Base-by-base conservation (phyloP, 2,797 vertebrate species). In the Galaxias olidus region DNA sequence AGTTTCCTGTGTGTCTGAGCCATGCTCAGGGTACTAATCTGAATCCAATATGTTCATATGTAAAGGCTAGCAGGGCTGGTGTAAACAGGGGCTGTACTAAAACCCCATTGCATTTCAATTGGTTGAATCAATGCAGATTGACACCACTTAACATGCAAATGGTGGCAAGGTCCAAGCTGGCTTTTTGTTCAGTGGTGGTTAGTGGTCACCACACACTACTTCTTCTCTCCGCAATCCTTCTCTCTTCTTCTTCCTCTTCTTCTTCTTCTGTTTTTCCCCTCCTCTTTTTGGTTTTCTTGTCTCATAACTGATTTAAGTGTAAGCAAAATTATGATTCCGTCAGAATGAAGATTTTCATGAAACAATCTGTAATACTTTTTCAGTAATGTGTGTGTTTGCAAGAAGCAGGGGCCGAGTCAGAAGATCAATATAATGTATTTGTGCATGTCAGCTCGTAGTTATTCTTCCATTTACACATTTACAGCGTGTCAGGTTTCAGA, bases 131-230 rank as follows among this genome's bases (percentile, higher is more conserved):
- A 92, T 96, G 94, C 81, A 77, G 93, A 96, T 95, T 95, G 95
- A 95, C 94, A 93, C 86, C 92, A 95, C 92, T 96, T 96, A 95
- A 95, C 92, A 96, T 96, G 94, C 94, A 96, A 95, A 96, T 95
- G 88, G 86, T 67, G 84, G 84, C 75, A 84, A 80, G 92, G 91
- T 89, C 90, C 90, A 82, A 84, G 75, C 74, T 86, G 77, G 85
- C 86, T 89, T 86, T 84, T 81, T 79, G 78, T 55, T 80, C 17
- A 56, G 69, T 89, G 88, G 80, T 72, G 60, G n/a, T n/a, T n/a
- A n/a, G 76, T 69, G 74, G 74, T 83, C 88, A 83, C 86, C n/a
- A 10, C 20, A 3, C 5, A 10, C 13, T n/a, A 9, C 20, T 46
- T 17, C 17, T n/a, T 41, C 20, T 12, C 7, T 18, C n/a, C 19